Evolutionary conservation across 2,888 invertebrate genomes (phyloP).

Genomic region (Thera obeliscata): DNA sequence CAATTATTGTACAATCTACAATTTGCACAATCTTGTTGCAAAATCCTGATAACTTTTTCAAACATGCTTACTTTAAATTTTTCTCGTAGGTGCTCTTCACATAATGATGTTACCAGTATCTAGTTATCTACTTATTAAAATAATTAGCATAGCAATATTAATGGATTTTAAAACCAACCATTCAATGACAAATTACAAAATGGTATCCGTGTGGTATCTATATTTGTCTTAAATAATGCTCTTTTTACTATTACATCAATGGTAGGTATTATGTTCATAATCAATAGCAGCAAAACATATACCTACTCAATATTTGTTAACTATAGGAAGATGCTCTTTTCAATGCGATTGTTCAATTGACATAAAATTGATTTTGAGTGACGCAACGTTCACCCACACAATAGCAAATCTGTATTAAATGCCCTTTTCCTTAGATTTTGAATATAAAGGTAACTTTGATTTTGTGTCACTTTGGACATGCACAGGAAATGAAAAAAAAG

Average conservation of each 20-base stretch:
- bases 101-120: too few relatives aligned
- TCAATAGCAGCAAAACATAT: neutral
- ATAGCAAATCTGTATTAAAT: slow-evolving; percentile 75
- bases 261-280: neutral
- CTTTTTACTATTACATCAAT: too few relatives aligned
- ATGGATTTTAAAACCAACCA: too few relatives aligned
- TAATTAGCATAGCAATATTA: too few relatives aligned
- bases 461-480: slow-evolving; percentile 68
- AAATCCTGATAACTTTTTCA: neutral
- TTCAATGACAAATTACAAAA: too few relatives aligned
- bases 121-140: too few relatives aligned
- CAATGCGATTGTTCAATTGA: slow-evolving; percentile 56
- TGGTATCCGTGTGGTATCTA: too few relatives aligned
- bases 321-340: slow-evolving; percentile 31
- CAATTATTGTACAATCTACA: slow-evolving; percentile 61
- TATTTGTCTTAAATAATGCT: too few relatives aligned
- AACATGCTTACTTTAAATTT: too few relatives aligned
- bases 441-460: slow-evolving; percentile 50
- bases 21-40: slow-evolving; percentile 28
- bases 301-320: neutral
- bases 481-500: slow-evolving; percentile 68
- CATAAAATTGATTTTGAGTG: slow-evolving; percentile 66
- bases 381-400: slow-evolving; percentile 69
- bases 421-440: slow-evolving; percentile 74
- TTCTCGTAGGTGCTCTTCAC: too few relatives aligned